Evolutionary conservation across 2,113 vertebrate species (phyloP).

Genomic region (Dendropsophus ebraccatus): DNA sequence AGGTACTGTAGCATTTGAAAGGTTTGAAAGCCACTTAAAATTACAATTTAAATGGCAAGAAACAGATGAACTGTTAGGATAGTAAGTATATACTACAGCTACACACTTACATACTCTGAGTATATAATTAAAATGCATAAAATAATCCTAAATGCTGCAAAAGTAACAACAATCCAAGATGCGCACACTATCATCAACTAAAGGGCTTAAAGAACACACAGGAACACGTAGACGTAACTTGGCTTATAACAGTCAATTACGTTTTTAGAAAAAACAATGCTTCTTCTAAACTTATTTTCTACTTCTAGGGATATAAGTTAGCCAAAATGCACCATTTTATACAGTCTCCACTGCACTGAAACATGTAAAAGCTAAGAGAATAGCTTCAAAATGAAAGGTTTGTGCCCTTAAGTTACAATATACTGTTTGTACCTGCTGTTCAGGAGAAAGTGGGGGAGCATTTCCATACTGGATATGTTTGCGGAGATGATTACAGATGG

Average conservation of each 20-base stretch:
- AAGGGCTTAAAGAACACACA: neutral
- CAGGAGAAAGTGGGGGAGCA: conserved; percentile 81
- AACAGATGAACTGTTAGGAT: neutral
- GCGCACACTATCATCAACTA: neutral
- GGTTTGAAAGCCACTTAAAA: neutral
- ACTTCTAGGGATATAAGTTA: neutral
- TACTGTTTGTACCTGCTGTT: conserved; percentile 75
- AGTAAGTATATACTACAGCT: neutral
- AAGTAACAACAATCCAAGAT: neutral
- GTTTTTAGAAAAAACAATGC: neutral
- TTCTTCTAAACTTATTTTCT: neutral
- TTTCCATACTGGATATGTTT: conserved; percentile 96
- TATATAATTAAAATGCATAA: neutral
- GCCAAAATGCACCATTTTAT: neutral
- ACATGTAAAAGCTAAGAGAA: neutral
- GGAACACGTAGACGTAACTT: neutral
- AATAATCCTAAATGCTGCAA: neutral
- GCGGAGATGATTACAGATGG: conserved; percentile 97
- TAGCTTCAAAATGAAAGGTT: neutral
- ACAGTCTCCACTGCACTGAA: neutral
- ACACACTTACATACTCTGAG: neutral
- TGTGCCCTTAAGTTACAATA: neutral
- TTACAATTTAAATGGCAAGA: neutral
- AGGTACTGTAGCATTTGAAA: neutral
- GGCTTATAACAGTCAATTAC: neutral